These are phyloP conservation scores for Ectropis crepuscularia DNA, from an alignment of 2,888 invertebrate species.

Conservation along the genomic window DNA sequence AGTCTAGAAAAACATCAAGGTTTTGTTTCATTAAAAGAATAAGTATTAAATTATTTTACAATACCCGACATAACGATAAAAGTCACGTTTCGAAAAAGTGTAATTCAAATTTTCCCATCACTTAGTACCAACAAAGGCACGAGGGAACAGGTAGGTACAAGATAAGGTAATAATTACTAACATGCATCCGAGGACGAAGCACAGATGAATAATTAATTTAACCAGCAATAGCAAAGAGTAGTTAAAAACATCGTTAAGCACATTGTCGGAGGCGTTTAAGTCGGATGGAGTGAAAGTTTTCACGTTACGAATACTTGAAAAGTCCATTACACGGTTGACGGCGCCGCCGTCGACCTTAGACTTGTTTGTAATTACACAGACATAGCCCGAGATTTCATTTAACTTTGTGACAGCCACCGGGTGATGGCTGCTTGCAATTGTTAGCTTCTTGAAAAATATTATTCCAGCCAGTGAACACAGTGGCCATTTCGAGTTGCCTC, in stretches of 20 bases:
- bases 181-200: slow-evolving; percentile 47
- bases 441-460: slow-evolving; percentile 63
- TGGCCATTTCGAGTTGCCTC: slow-evolving; percentile 31
- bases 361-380: slow-evolving; percentile 80
- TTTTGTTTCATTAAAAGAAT: too few species aligned
- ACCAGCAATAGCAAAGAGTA: slow-evolving; percentile 72
- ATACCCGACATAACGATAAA: neutral
- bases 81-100: slow-evolving; percentile 2
- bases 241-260: slow-evolving; percentile 82
- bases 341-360: slow-evolving; percentile 69
- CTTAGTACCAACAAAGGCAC: slow-evolving; percentile 1
- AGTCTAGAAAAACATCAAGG: too few species aligned
- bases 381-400: slow-evolving; percentile 78
- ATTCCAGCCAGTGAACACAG: slow-evolving; percentile 39
- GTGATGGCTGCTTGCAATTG: slow-evolving; percentile 65
- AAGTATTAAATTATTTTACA: too few species aligned
- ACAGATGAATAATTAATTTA: slow-evolving; percentile 67
- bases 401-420: slow-evolving; percentile 73
- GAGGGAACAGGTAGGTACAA: slow-evolving; percentile 15
- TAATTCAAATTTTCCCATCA: neutral
- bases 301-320: slow-evolving; percentile 82
- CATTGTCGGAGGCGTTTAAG: slow-evolving; percentile 78
- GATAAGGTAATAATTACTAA: slow-evolving; percentile 32
- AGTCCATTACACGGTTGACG: slow-evolving; percentile 82
- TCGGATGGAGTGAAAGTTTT: slow-evolving; percentile 75